Conservation (phyloP, 2,797 vertebrate genomes). For the Typhlichthys subterraneus region DNA sequence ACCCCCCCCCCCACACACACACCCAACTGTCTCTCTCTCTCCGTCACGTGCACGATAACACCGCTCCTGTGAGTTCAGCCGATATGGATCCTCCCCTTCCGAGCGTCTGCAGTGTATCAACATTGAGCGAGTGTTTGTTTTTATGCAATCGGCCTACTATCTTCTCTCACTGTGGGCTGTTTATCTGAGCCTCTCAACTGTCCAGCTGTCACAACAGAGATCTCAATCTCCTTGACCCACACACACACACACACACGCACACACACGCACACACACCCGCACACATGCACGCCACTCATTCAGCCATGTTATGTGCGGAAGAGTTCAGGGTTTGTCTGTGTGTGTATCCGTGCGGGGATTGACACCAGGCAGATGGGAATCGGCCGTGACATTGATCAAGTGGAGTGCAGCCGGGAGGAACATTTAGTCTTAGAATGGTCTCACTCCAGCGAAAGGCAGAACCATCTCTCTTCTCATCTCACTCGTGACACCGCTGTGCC, state of each 20-base stretch:
- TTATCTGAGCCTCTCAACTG: slow-evolving; percentile 62
- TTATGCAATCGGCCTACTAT: slow-evolving; percentile 61
- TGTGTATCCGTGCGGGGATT: slow-evolving; percentile 22
- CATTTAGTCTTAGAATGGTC: slow-evolving; percentile 39
- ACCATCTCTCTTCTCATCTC: slow-evolving; percentile 9
- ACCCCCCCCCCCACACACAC: not conserved
- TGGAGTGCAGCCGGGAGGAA: slow-evolving; percentile 52
- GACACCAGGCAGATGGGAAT: slow-evolving; percentile 56
- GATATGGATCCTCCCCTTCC: slow-evolving; percentile 47
- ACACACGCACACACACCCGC: not conserved
- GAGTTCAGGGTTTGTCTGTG: slow-evolving; percentile 26
- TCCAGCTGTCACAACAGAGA: slow-evolving; percentile 81
- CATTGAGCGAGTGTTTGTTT: slow-evolving; percentile 70
- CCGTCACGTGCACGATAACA: slow-evolving; percentile 43
- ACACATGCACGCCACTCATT: slow-evolving; percentile 28
- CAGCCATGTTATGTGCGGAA: slow-evolving; percentile 38
- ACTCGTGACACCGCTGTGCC: slow-evolving; percentile 20
- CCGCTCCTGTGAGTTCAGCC: slow-evolving; percentile 57
- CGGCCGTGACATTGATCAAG: slow-evolving; percentile 64
- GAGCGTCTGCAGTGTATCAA: slow-evolving; percentile 53
- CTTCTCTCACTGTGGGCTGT: slow-evolving; percentile 59
- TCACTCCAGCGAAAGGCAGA: slow-evolving; percentile 23
- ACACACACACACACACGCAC: slow-evolving; percentile 7
- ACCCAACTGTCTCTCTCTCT: slow-evolving; percentile 2
- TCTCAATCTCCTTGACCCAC: slow-evolving; percentile 69